These are phyloP conservation scores for Pseudomugil tenellus DNA, from an alignment of 2,797 vertebrate species.

Conservation along the genomic window DNA sequence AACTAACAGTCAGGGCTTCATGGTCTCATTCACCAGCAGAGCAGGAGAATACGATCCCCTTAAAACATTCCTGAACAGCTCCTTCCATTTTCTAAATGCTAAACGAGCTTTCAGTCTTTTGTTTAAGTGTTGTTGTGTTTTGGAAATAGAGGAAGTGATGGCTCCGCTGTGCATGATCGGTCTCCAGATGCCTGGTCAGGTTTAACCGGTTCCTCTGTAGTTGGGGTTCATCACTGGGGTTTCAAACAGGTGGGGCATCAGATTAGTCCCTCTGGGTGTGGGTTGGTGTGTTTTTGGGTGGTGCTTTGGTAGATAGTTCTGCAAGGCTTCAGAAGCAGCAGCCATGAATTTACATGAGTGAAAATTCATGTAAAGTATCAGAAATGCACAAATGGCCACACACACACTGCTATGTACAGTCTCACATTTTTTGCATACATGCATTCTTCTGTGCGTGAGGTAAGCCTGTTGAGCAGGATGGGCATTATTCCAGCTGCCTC, in stretches of 20 bases:
- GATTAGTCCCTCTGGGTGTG: constrained; percentile 27
- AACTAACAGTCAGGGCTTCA: neutral
- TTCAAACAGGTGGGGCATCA: constrained; percentile 33
- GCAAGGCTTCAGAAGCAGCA: neutral
- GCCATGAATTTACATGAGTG: neutral
- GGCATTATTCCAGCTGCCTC: constrained; percentile 29
- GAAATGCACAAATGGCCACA: constrained; percentile 11
- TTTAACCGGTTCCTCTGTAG: constrained; percentile 69
- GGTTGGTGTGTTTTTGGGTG: constrained; percentile 24
- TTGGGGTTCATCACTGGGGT: constrained; percentile 48
- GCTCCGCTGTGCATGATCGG: constrained; percentile 48
- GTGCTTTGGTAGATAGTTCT: constrained; percentile 9
- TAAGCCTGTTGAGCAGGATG: neutral
- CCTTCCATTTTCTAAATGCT: neutral
- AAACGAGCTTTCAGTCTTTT: constrained; percentile 1
- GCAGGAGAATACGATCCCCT: neutral
- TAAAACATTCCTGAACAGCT: neutral
- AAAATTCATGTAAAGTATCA: neutral
- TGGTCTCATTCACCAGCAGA: neutral
- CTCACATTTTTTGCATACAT: constrained; percentile 18
- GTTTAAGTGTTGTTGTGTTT: constrained; percentile 57
- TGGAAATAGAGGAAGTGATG: constrained; percentile 51
- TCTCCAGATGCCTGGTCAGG: constrained; percentile 57
- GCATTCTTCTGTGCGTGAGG: neutral
- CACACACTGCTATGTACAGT: neutral